phyloP scores from a whole-genome alignment of 2,113 vertebrate species.

The Gymnobelideus leadbeateri region DNA sequence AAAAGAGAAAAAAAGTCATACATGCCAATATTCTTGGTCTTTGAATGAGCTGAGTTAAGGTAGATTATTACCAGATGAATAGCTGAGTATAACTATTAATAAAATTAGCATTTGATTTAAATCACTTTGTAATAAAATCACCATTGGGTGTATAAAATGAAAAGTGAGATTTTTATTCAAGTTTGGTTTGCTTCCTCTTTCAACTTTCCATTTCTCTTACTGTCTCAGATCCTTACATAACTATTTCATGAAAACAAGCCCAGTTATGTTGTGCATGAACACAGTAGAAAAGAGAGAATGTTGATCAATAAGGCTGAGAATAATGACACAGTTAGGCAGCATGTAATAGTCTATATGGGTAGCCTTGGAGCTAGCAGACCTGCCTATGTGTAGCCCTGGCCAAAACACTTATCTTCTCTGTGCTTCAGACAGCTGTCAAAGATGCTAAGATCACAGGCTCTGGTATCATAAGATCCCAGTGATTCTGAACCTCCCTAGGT shows the following conservation, averaged over 20 bases:
- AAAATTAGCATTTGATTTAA: background rate
- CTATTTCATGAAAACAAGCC: background rate
- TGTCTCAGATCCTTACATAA: background rate
- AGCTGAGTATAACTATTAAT: background rate
- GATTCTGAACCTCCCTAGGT: background rate
- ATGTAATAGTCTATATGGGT: background rate
- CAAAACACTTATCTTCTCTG: background rate
- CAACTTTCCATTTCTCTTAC: background rate
- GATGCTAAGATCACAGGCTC: background rate
- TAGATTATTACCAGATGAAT: constrained; percentile 13
- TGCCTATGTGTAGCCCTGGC: background rate
- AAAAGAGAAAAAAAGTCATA: background rate
- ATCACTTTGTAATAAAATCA: constrained; percentile 41
- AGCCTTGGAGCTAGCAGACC: background rate
- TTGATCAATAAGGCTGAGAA: background rate
- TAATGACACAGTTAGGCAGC: background rate
- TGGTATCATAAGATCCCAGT: background rate
- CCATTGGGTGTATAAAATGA: background rate
- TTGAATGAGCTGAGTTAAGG: constrained; percentile 24
- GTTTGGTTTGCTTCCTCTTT: background rate
- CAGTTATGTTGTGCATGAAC: background rate
- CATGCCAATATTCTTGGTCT: background rate
- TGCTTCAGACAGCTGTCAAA: background rate
- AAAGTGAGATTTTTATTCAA: constrained; percentile 54
- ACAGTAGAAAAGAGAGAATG: background rate